Conservation (phyloP, 1,140 invertebrate genomes). For the Pseudomyrmex sp. region DNA sequence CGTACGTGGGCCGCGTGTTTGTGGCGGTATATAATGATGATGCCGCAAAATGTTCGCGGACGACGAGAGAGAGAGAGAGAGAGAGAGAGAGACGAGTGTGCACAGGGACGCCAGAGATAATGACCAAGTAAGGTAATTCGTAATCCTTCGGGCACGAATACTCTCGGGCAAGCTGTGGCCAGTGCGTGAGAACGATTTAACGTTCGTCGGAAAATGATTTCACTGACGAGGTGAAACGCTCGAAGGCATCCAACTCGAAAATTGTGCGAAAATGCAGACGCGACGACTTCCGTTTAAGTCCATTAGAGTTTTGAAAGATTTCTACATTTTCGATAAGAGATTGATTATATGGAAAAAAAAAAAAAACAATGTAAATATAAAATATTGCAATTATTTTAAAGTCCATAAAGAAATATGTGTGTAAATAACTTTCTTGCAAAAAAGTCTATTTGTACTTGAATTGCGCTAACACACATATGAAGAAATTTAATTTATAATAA, state of each 20-base stretch:
- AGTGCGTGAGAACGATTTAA: conserved; percentile 47
- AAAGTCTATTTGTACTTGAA: not conserved
- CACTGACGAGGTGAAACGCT: conserved; percentile 31
- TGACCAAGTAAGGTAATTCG: conserved; percentile 12
- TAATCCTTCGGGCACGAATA: conserved; percentile 46
- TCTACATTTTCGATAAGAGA: not conserved
- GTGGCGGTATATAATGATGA: conserved; percentile 15
- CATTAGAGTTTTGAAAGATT: not conserved
- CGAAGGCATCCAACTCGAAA: conserved; percentile 3
- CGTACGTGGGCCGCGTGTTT: not conserved
- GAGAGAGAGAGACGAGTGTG: conserved; percentile 8
- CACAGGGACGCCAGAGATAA: conserved; percentile 21
- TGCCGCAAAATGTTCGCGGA: conserved; percentile 50
- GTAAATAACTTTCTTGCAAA: no score
- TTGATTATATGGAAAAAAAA: not conserved
- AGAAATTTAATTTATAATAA: not conserved
- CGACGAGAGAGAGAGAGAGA: conserved; percentile 9
- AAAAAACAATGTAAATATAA: not conserved
- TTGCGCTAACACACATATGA: not conserved
- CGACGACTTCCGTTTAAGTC: not conserved
- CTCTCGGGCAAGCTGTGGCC: not conserved
- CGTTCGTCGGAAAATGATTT: conserved; percentile 36
- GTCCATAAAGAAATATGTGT: not conserved
- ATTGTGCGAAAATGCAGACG: not conserved
- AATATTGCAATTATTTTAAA: not conserved